Conservation (phyloP, 2,113 vertebrate species). For the Astur gentilis region DNA sequence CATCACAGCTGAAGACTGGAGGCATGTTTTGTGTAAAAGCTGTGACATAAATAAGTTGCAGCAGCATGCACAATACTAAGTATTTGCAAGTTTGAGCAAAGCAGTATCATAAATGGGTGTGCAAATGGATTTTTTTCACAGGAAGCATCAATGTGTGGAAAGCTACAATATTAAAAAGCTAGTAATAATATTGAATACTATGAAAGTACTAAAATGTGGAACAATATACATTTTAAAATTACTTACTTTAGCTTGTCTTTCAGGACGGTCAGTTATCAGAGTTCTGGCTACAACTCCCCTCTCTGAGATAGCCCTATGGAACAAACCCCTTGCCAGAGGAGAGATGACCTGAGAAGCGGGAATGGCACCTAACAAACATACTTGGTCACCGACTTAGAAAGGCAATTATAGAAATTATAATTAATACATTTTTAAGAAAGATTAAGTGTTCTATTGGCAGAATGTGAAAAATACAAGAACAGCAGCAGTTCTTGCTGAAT, state of each 20-base stretch:
- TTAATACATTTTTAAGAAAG: neutral
- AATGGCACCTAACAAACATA: neutral
- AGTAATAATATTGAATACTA: neutral
- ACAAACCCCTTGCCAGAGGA: slow-evolving; percentile 71
- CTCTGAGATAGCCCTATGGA: slow-evolving; percentile 78
- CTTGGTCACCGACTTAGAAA: neutral
- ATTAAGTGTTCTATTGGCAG: neutral
- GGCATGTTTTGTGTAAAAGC: neutral
- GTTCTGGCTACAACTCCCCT: slow-evolving; percentile 65
- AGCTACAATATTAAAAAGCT: neutral
- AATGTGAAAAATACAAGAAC: neutral
- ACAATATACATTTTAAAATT: neutral
- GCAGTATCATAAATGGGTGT: neutral
- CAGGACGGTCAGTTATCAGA: neutral
- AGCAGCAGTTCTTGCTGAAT: neutral
- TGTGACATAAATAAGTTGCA: neutral
- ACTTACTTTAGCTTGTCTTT: neutral
- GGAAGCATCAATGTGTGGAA: neutral
- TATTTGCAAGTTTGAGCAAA: neutral
- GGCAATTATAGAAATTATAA: neutral
- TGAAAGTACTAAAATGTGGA: neutral
- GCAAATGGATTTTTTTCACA: neutral
- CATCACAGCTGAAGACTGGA: neutral
- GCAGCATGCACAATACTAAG: neutral
- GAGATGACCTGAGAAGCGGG: slow-evolving; percentile 66